Conservation (phyloP, 2,888 invertebrate genomes). For the Agrochola lychnidis region DNA sequence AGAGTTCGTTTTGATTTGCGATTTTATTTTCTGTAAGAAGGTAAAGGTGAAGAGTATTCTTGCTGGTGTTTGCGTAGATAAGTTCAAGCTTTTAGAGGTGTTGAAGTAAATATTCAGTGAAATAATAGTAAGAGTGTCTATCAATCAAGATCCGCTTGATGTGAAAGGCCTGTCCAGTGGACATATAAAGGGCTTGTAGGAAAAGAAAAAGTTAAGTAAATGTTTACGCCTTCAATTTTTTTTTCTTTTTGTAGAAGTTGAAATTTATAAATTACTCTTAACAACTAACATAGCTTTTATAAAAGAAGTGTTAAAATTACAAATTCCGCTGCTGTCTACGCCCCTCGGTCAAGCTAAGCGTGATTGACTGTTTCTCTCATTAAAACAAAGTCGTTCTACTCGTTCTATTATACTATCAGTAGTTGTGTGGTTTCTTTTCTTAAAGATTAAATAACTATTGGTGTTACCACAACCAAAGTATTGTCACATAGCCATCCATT, state of each 20-base stretch:
- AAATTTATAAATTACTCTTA: not conserved
- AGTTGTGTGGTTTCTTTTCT: not conserved
- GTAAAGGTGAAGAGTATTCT: not conserved
- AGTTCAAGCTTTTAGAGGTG: not conserved
- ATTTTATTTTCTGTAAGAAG: slow-evolving; percentile 5
- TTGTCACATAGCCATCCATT: not conserved
- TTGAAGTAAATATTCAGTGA: not conserved
- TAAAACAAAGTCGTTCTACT: not conserved
- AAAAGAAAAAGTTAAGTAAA: not conserved
- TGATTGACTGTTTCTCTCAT: not conserved
- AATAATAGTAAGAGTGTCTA: not conserved
- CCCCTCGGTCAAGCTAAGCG: not conserved
- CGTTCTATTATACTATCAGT: not conserved
- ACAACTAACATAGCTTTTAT: not conserved
- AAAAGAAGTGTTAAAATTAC: not conserved
- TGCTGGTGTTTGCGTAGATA: not conserved
- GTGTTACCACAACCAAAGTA: not conserved
- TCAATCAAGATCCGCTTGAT: not conserved
- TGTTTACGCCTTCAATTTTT: no score
- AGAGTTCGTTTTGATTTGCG: slow-evolving; percentile 15
- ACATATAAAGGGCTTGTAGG: not conserved
- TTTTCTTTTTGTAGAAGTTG: not conserved
- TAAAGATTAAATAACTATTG: not conserved
- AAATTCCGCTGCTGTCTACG: not conserved
- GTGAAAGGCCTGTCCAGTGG: not conserved